Percentiles rank a stretch among this genome's conserved stretches.
These are phyloP conservation scores for Halisarca cf. caerulea DNA, from an alignment of 37 sponge, comb jelly and placozoan genomes.

Conservation along the genomic window DNA sequence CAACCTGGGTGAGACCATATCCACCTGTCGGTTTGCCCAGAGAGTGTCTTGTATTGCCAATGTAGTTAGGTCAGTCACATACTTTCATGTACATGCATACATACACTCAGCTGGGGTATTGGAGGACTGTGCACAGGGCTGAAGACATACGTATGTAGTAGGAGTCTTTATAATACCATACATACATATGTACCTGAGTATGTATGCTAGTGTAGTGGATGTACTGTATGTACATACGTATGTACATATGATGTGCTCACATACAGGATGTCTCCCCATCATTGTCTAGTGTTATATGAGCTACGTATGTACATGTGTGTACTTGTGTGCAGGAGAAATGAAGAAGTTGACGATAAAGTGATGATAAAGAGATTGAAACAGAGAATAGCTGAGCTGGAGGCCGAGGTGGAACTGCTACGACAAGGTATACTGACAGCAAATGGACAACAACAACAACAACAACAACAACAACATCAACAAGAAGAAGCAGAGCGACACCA, in stretches of 20 bases:
- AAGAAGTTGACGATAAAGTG: conserved; percentile 87
- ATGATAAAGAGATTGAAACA: conserved; percentile 71
- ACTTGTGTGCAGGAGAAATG: conserved; percentile 62
- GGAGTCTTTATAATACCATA: background rate
- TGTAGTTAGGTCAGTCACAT: conserved; percentile 65
- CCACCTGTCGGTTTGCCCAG: conserved; percentile 88
- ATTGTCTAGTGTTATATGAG: no score
- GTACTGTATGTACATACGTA: no score
- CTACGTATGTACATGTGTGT: background rate
- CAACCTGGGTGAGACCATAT: conserved; percentile 80
- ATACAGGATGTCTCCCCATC: background rate
- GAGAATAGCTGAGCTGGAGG: conserved; percentile 71
- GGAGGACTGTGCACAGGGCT: no score
- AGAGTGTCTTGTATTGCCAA: conserved; percentile 86
- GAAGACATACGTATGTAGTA: background rate
- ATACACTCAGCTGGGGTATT: no score
- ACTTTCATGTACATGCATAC: background rate
- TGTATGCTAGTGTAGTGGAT: no score
- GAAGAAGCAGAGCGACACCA: background rate
- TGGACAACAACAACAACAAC: no score
- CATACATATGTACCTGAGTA: no score
- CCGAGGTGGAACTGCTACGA: conserved; percentile 46
- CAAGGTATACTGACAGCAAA: background rate
- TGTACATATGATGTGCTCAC: conserved; percentile 6
- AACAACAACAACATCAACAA: no score